Percentiles rank a stretch among this genome's conserved stretches.
phyloP scores from a whole-genome alignment of 2,113 vertebrate species.

The Cyanoramphus novaezelandiae region DNA sequence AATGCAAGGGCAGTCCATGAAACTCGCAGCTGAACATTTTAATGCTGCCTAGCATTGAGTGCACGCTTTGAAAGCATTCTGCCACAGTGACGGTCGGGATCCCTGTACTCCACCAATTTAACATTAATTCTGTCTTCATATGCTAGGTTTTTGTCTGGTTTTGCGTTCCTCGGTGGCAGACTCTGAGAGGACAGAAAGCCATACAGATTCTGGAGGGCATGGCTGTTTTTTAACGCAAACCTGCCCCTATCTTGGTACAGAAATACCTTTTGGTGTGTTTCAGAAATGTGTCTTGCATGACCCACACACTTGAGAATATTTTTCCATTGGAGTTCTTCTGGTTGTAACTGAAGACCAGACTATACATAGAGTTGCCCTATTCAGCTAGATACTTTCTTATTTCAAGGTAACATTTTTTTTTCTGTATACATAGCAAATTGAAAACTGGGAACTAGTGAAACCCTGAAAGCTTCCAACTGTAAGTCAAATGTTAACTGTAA shows the following conservation, averaged over 20 bases:
- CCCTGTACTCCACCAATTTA: slow-evolving; percentile 1
- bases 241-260: not conserved
- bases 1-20: not conserved
- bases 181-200: not conserved
- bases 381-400: not conserved
- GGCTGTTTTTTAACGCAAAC: not conserved
- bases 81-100: not conserved
- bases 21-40: not conserved
- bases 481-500: not conserved
- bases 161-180: slow-evolving; percentile 28
- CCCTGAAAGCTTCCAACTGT: not conserved
- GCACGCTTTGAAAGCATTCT: not conserved
- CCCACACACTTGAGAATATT: not conserved
- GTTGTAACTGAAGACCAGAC: not conserved
- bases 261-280: not conserved
- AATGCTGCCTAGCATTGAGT: not conserved
- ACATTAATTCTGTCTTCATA: slow-evolving; percentile 50
- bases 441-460: not conserved
- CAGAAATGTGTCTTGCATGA: not conserved
- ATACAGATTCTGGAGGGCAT: slow-evolving; percentile 10
- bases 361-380: not conserved
- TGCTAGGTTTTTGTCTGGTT: slow-evolving; percentile 39
- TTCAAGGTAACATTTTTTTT: not conserved
- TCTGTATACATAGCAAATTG: not conserved
- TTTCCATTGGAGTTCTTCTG: not conserved